Percentiles rank a stretch among this genome's conserved stretches.
Evolutionary conservation across 2,113 vertebrate genomes (phyloP).

Genomic region (Acinonyx jubatus): DNA sequence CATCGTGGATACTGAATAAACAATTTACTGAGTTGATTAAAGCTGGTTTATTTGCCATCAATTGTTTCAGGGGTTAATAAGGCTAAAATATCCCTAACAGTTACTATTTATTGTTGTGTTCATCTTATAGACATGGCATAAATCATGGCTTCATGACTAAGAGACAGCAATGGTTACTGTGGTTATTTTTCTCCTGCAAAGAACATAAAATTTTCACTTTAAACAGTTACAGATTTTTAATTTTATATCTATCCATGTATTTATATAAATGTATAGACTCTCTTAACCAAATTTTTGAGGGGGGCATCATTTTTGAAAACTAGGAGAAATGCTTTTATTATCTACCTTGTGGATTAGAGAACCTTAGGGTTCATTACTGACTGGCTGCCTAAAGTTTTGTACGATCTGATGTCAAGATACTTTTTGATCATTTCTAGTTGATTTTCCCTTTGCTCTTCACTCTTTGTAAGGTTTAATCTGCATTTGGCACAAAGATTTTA

Average conservation of each 20-base stretch:
- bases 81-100: neutral
- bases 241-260: neutral
- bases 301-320: neutral
- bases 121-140: neutral
- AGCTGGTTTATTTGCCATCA: neutral
- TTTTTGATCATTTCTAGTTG: neutral
- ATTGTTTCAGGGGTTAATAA: neutral
- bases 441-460: constrained; percentile 5
- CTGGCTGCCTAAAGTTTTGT: neutral
- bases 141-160: neutral
- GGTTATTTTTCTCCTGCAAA: neutral
- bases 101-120: neutral
- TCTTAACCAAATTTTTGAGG: neutral
- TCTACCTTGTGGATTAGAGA: neutral
- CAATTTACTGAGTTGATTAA: neutral
- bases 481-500: neutral
- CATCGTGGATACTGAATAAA: neutral
- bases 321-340: neutral
- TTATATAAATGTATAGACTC: neutral
- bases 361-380: neutral
- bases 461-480: constrained; percentile 30
- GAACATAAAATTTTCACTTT: neutral
- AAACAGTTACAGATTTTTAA: neutral
- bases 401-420: neutral
- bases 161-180: neutral